Evolutionary conservation across 92 coral and sea anemone species (phyloP).

Genomic region (Parazoanthus atlanticus): DNA sequence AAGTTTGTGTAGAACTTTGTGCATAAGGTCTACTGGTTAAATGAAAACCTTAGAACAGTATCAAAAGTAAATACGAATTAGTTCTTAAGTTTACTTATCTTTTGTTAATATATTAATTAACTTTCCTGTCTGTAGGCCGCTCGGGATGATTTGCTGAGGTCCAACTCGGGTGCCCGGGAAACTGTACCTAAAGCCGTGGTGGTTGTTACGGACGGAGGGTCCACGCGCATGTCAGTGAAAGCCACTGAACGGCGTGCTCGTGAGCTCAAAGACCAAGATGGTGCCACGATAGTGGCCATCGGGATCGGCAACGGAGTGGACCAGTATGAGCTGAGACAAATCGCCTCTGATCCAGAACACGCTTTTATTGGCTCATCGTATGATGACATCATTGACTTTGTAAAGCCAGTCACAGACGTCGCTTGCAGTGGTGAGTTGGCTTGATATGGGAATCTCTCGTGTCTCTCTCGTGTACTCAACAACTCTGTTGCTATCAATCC

Average conservation of each 20-base stretch:
- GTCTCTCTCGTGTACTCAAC: neutral
- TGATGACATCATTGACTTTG: conserved; percentile 89
- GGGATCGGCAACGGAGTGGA: conserved; percentile 91
- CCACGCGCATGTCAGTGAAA: conserved; percentile 69
- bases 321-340: conserved; percentile 82
- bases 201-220: conserved; percentile 81
- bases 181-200: conserved; percentile 79
- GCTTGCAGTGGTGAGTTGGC: conserved; percentile 67
- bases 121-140: conserved; percentile 32
- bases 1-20: too few species aligned
- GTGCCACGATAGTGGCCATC: conserved; percentile 88
- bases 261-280: conserved; percentile 90
- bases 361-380: conserved; percentile 84
- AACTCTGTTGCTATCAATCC: too few species aligned
- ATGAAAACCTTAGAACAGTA: neutral
- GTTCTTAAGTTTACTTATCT: neutral
- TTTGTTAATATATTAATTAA: neutral
- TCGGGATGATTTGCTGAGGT: conserved; percentile 65
- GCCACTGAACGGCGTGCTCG: conserved; percentile 88
- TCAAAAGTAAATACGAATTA: neutral
- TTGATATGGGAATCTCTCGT: neutral
- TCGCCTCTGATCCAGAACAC: conserved; percentile 94
- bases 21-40: neutral
- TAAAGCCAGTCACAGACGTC: conserved; percentile 87
- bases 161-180: conserved; percentile 71